A percentile compares a stretch with the other conserved stretches of the same genome.
Conservation (phyloP, 2,888 invertebrate species). For the Philopedon plagiatum region DNA sequence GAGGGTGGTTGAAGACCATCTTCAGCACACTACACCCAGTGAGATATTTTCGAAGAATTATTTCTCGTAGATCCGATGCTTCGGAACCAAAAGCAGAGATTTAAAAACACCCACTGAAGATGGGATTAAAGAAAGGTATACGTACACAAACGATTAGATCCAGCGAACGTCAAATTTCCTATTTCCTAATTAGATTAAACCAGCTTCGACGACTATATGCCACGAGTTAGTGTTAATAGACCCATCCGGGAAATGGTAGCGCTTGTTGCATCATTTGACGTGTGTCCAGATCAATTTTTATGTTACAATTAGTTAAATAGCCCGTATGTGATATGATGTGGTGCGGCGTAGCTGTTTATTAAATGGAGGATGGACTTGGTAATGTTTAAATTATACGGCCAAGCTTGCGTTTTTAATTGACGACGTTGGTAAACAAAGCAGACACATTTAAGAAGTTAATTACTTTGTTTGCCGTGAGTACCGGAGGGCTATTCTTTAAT, state of each 20-base stretch:
- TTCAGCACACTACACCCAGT: no score
- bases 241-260: conserved; percentile 44
- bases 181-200: conserved; percentile 25
- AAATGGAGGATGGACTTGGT: conserved; percentile 13
- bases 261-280: conserved; percentile 35
- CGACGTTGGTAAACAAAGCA: conserved; percentile 19
- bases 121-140: background rate
- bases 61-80: no score
- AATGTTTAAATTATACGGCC: conserved; percentile 26
- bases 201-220: conserved; percentile 5
- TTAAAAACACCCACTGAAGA: no score
- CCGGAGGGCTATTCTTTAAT: background rate
- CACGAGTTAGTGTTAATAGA: conserved; percentile 37
- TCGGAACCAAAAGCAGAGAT: no score
- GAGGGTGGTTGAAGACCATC: no score
- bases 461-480: conserved; percentile 3
- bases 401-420: conserved; percentile 17
- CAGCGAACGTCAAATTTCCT: conserved; percentile 1
- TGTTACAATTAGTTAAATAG: conserved; percentile 33
- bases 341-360: conserved; percentile 1
- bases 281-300: conserved; percentile 46
- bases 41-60: no score
- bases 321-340: conserved; percentile 38
- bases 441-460: background rate
- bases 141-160: conserved; percentile 3